Percentiles rank a stretch among this genome's conserved stretches.
Conservation (phyloP, 2,888 invertebrate species). For the Mallateleia sp. region DNA sequence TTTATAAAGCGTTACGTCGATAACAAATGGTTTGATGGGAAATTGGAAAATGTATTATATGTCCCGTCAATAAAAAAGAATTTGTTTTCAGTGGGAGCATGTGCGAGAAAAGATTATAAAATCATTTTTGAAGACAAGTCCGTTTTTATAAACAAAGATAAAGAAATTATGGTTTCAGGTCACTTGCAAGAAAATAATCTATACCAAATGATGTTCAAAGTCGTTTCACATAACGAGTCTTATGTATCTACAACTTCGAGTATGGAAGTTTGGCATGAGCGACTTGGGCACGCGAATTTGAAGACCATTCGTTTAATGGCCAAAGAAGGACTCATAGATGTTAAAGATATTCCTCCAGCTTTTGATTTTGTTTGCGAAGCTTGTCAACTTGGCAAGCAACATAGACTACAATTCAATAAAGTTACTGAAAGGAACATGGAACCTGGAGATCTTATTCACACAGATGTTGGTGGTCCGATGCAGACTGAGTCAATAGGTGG, state of each 20-base stretch:
- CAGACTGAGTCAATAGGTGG: no score
- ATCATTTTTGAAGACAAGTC: not conserved
- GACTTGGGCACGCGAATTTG: not conserved
- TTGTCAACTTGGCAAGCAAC: no score
- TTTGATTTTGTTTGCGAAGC: no score
- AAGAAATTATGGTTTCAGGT: not conserved
- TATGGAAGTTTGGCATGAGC: not conserved
- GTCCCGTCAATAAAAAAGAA: not conserved
- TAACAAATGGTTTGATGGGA: not conserved
- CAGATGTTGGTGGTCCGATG: no score
- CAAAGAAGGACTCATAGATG: no score
- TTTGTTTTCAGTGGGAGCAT: conserved; percentile 20
- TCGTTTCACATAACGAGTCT: not conserved
- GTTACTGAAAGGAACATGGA: no score
- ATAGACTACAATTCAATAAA: no score
- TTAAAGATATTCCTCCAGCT: no score
- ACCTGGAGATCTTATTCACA: no score
- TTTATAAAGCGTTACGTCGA: no score
- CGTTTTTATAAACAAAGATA: not conserved
- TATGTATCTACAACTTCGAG: not conserved
- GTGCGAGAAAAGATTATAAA: not conserved
- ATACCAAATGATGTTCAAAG: not conserved
- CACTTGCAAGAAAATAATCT: conserved; percentile 10
- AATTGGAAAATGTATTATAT: conserved; percentile 21
- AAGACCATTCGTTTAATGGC: no score